These are phyloP conservation scores for Xenopus petersii DNA, from an alignment of 2,797 vertebrate species.

Conservation along the genomic window DNA sequence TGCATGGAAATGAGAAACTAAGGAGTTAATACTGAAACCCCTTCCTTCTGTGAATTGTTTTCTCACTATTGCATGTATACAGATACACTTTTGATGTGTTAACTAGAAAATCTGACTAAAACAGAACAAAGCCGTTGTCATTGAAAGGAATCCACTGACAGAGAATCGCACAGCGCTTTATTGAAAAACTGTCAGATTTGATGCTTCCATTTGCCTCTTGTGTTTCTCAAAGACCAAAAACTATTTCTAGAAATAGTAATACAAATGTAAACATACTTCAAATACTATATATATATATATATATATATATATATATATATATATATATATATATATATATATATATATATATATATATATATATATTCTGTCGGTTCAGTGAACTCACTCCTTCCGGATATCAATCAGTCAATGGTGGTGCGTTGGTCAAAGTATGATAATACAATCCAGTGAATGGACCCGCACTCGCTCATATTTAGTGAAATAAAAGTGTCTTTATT, in stretches of 20 bases:
- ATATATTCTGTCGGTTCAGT: no score
- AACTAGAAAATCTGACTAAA: constrained; percentile 87
- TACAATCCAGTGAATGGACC: no score
- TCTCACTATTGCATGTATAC: constrained; percentile 70
- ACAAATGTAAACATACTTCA: constrained; percentile 39
- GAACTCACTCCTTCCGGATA: no score
- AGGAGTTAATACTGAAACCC: constrained; percentile 75
- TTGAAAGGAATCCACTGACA: constrained; percentile 80
- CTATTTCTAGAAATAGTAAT: constrained; percentile 72
- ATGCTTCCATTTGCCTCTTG: constrained; percentile 72
- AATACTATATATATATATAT: background rate
- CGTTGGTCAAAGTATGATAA: no score
- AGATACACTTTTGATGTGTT: constrained; percentile 87
- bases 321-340: no score
- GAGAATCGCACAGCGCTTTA: constrained; percentile 83
- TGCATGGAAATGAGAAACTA: constrained; percentile 59
- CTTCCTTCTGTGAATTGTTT: constrained; percentile 75
- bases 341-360: no score
- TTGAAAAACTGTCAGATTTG: constrained; percentile 86
- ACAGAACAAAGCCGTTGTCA: constrained; percentile 92
- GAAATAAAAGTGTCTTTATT: no score
- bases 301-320: no score
- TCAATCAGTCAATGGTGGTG: no score
- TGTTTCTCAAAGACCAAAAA: constrained; percentile 75
- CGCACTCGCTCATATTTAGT: no score